Evolutionary conservation across 2,113 vertebrate genomes (phyloP).

Genomic region (rabbit (Oryctolagus cuniculus)): mOryCun1.1 NC_091437.1:26532001-26532500

Average conservation of each 20-base stretch:
- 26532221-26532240: not conserved
- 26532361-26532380: no score
- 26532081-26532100: not conserved
- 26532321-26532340: no score
- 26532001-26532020: constrained; percentile 23
- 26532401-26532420: no score
- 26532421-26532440: no score
- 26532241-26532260: not conserved
- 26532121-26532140: not conserved
- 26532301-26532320: not conserved
- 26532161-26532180: not conserved
- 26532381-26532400: no score
- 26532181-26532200: not conserved
- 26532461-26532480: no score
- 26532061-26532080: not conserved
- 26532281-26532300: not conserved
- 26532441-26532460: no score
- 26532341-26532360: no score
- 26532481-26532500: no score
- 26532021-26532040: not conserved
- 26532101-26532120: constrained; percentile 31
- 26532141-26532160: not conserved
- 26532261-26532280: not conserved
- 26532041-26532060: constrained; percentile 17
- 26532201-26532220: not conserved